Conservation (phyloP, 92 coral and sea anemone species). For the Paramuricea clavata region DNA sequence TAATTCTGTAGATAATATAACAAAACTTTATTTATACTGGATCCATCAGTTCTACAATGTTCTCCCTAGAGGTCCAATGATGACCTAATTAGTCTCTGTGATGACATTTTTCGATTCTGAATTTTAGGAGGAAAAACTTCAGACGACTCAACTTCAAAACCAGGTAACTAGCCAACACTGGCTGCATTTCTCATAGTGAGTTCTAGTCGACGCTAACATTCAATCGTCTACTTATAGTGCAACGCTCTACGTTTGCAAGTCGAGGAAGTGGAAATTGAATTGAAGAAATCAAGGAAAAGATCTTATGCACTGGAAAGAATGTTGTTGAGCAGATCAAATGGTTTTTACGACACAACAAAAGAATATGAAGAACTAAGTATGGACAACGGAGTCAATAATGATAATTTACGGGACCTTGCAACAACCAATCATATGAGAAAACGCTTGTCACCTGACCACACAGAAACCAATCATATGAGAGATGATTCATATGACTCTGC, state of each 20-base stretch:
- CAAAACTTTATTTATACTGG: no score
- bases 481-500: neutral
- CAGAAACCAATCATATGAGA: neutral
- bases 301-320: constrained; percentile 10
- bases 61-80: no score
- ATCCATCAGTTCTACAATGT: no score
- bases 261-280: constrained; percentile 3
- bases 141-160: constrained; percentile 19
- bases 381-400: neutral
- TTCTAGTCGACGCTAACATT: neutral
- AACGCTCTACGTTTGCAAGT: constrained; percentile 20
- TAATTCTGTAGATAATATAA: neutral
- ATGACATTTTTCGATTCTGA: neutral
- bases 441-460: no score
- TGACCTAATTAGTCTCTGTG: no score
- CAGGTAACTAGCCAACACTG: neutral
- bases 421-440: no score
- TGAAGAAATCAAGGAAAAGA: constrained; percentile 15
- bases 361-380: neutral
- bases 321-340: constrained; percentile 20
- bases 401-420: neutral
- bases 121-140: constrained; percentile 14
- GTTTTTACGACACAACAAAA: neutral
- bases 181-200: neutral
- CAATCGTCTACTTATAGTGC: neutral